Evolutionary conservation across 2,113 vertebrate genomes (phyloP).

Genomic region (Asarcornis scutulata): DNA sequence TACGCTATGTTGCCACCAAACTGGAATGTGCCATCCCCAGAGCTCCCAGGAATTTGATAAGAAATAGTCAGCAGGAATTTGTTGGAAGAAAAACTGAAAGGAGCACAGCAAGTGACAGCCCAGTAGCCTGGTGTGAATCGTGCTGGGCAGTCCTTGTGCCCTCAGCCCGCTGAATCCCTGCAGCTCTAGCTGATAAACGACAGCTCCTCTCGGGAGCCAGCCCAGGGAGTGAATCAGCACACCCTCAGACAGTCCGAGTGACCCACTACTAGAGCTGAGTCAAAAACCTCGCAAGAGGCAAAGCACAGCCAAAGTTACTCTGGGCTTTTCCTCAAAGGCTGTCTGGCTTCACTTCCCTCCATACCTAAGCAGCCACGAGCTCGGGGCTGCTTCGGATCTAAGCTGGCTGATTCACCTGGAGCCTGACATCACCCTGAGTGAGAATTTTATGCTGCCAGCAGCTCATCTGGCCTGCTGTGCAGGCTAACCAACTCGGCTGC

Average conservation of each 20-base stretch:
- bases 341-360: not conserved
- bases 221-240: not conserved
- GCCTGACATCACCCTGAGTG: fast-evolving
- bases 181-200: not conserved
- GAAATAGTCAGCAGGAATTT: not conserved
- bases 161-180: not conserved
- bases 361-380: not conserved
- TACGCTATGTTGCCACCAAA: not conserved
- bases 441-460: not conserved
- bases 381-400: not conserved
- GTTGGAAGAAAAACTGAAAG: not conserved
- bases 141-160: fast-evolving
- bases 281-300: not conserved
- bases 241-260: not conserved
- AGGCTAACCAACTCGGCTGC: not conserved
- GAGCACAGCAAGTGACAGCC: fast-evolving
- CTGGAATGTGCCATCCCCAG: fast-evolving
- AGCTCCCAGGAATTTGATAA: not conserved
- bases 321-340: not conserved
- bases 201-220: not conserved
- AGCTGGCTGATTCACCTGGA: not conserved
- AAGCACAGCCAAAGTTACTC: not conserved
- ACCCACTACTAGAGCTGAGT: not conserved
- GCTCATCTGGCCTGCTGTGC: not conserved
- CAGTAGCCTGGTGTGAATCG: not conserved